Evolutionary conservation across 2,888 invertebrate genomes (phyloP), one percentile per base, ranked within the genome.

Genomic region (Cepaea hortensis): DNA sequence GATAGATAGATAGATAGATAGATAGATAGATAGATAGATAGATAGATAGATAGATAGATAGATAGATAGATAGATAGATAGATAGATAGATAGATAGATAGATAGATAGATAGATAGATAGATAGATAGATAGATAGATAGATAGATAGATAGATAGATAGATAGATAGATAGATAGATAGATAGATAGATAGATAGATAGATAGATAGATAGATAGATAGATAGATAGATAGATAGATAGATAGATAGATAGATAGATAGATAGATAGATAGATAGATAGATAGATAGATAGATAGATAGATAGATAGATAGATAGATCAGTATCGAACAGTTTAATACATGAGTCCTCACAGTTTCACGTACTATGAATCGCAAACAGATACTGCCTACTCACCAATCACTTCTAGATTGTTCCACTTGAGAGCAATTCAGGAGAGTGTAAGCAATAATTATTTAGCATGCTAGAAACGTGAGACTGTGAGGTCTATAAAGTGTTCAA

Each of bases 161-260:
- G 84, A 62, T 46, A 61, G 23, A 55, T 6, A 83, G 83, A 50
- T 2, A 55, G 73, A n/a, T 1, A 73, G 73, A 46, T 35, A 84
- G 35, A 84, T 3, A 76, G 62, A 76, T n/a, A 84, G 35, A 76
- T 23, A 75, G 50, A 50, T 20, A 68, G 35, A 73, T 73, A 73
- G 35, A 73, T 35, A 35, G 35, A 73, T 73, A 35, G 35, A 73
- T 73, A 73, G 35, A 73, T 73, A 55, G 55, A 55, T 46, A 73
- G 35, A 73, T 46, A 73, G 73, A 73, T 46, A 73, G 35, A 73
- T 73, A 73, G 73, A 73, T 73, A 73, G 35, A 73, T 73, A 73
- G 35, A 73, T 73, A 73, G 35, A 73, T 73, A 73, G 35, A 73
- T 73, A 73, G 35, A 73, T 73, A 73, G 35, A 73, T 73, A 73